Conservation (phyloP, 2,113 vertebrate genomes). For the Copsychus sechellarum region DNA sequence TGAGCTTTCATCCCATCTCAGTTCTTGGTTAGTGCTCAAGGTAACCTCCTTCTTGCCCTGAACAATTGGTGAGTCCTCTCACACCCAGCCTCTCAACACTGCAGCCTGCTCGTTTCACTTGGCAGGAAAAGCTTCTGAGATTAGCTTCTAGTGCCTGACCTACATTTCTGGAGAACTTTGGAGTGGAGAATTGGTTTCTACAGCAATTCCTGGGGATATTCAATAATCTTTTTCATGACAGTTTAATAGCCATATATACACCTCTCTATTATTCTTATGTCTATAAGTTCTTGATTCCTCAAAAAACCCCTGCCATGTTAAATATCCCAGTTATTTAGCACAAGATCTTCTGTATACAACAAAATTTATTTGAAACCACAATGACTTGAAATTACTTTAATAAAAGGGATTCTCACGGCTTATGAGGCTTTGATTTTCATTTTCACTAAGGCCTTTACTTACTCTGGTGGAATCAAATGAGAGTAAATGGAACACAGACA, state of each 20-base stretch:
- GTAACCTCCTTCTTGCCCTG: neutral
- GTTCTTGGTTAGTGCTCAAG: neutral
- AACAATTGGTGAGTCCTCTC: neutral
- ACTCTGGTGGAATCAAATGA: neutral
- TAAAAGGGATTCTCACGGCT: conserved; percentile 1
- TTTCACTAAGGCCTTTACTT: neutral
- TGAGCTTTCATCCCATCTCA: neutral
- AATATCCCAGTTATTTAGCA: conserved; percentile 9
- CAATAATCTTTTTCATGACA: neutral
- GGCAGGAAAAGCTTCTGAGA: neutral
- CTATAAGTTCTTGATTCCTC: neutral
- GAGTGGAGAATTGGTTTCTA: neutral
- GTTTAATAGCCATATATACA: conserved; percentile 13
- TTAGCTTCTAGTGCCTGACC: neutral
- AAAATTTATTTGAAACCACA: conserved; percentile 7
- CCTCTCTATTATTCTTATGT: neutral
- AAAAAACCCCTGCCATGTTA: neutral
- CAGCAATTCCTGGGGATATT: neutral
- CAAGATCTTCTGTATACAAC: neutral
- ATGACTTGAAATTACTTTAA: neutral
- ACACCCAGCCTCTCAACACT: neutral
- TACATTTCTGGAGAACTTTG: neutral
- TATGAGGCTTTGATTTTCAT: conserved; percentile 33
- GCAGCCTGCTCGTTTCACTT: neutral
- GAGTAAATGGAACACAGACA: neutral